These are phyloP conservation scores for Hassar affinis DNA, from an alignment of 2,113 vertebrate genomes.

Conservation along the genomic window DNA sequence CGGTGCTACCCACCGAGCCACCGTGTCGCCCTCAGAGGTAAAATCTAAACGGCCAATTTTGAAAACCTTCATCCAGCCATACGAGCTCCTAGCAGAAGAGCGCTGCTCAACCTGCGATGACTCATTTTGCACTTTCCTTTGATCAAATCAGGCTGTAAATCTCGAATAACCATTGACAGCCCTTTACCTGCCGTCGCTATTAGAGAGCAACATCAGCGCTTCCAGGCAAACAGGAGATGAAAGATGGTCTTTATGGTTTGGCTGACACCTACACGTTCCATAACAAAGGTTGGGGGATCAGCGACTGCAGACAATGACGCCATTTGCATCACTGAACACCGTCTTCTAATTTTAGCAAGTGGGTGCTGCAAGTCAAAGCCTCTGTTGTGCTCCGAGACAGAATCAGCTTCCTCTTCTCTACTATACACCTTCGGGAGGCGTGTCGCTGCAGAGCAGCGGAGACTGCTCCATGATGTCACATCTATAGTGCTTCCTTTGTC, in stretches of 20 bases:
- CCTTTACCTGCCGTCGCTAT: not conserved
- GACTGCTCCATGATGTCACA: constrained; percentile 39
- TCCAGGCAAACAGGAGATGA: constrained; percentile 12
- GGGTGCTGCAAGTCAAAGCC: constrained; percentile 25
- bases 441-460: not conserved
- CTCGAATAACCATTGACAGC: not conserved
- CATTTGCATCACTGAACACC: constrained; percentile 35
- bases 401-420: not conserved
- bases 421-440: not conserved
- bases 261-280: constrained; percentile 31
- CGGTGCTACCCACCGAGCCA: too few species aligned
- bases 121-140: not conserved
- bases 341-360: constrained; percentile 33
- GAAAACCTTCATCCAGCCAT: not conserved
- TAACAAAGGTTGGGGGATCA: constrained; percentile 24
- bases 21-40: too few species aligned
- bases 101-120: not conserved
- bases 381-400: not conserved
- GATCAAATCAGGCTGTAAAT: not conserved
- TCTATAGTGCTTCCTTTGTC: constrained; percentile 34
- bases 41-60: too few species aligned
- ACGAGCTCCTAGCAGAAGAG: not conserved
- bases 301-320: constrained; percentile 18
- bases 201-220: constrained; percentile 5
- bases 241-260: constrained; percentile 40